Conservation (phyloP, 1,140 invertebrate species). For the Leptopilina boulardi region DNA sequence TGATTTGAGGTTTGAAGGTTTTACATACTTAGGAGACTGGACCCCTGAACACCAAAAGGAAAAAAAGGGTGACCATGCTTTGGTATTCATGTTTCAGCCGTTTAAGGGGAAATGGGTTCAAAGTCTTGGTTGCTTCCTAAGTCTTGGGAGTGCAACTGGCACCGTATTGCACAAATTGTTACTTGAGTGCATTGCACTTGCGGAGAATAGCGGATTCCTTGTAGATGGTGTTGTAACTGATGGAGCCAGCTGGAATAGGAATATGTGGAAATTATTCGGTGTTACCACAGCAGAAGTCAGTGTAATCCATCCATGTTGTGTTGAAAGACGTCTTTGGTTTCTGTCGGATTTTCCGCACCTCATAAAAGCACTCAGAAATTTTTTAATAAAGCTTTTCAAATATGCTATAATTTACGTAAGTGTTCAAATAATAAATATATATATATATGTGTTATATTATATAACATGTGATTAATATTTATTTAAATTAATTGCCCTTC, state of each 20-base stretch:
- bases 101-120: slow-evolving; percentile 57
- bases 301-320: slow-evolving; percentile 37
- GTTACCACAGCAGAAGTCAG: slow-evolving; percentile 34
- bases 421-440: too few species aligned
- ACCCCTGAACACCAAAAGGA: slow-evolving; percentile 49
- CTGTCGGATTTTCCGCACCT: too few species aligned
- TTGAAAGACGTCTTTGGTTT: slow-evolving; percentile 34
- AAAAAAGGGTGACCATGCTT: slow-evolving; percentile 54
- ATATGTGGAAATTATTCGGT: slow-evolving; percentile 50
- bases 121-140: slow-evolving; percentile 56
- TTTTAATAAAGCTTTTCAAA: too few species aligned
- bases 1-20: slow-evolving; percentile 33
- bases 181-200: slow-evolving; percentile 47
- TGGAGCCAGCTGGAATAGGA: slow-evolving; percentile 49
- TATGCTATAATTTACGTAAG: too few species aligned
- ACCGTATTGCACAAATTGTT: slow-evolving; percentile 53
- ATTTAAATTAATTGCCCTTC: slow-evolving; percentile 30
- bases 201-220: slow-evolving; percentile 43
- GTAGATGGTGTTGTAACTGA: slow-evolving; percentile 50
- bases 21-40: slow-evolving; percentile 53
- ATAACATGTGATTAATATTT: too few species aligned
- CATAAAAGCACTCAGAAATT: too few species aligned
- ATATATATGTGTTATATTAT: too few species aligned
- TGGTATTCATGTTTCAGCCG: slow-evolving; percentile 61
- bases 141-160: slow-evolving; percentile 48